phyloP scores from a whole-genome alignment of 2,113 vertebrate species.

The Anhinga anhinga region DNA sequence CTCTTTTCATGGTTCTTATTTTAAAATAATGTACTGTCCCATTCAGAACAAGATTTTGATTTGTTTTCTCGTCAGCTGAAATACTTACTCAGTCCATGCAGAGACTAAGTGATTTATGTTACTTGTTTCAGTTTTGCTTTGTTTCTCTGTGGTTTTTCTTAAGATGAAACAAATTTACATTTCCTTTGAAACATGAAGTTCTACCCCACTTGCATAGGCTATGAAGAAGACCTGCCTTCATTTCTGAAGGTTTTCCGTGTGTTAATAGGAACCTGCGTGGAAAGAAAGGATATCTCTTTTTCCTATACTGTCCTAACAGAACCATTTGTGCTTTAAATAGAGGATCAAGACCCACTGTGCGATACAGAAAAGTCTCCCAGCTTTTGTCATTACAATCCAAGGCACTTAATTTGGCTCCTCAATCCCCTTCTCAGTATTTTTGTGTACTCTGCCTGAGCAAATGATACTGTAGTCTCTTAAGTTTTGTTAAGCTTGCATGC shows the following conservation, averaged over 20 bases:
- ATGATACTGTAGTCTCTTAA: neutral
- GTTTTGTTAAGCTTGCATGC: neutral
- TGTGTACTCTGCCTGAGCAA: neutral
- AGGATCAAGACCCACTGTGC: neutral
- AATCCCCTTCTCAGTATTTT: neutral
- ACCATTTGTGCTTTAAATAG: neutral
- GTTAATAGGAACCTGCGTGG: neutral
- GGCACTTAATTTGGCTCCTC: neutral
- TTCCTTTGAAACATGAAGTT: neutral
- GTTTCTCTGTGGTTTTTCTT: neutral
- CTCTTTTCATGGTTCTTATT: neutral
- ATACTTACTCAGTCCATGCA: neutral
- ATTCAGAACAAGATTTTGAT: neutral
- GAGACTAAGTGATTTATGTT: neutral
- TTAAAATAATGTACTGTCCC: neutral
- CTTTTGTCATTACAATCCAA: neutral
- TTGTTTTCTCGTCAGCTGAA: neutral
- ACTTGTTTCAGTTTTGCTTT: neutral
- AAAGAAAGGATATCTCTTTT: neutral
- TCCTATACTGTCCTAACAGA: neutral
- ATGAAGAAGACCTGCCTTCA: neutral
- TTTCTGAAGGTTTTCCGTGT: neutral
- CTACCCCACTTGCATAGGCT: neutral
- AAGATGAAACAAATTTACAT: neutral
- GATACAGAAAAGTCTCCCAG: neutral